These are phyloP conservation scores for Gila robusta DNA, from an alignment of 2,797 vertebrate species.

Conservation along the genomic window DNA sequence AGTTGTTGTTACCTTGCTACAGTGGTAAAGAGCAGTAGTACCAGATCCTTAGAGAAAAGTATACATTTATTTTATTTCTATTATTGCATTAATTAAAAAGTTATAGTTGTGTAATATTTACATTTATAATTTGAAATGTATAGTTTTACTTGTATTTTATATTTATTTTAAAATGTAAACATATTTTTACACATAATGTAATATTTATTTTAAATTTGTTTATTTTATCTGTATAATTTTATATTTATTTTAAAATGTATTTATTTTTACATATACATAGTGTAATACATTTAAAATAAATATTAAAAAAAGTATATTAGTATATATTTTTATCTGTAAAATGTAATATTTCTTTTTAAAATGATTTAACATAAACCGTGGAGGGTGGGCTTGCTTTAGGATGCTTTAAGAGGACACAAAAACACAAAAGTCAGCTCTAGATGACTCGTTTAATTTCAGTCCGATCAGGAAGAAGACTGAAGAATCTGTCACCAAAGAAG, in stretches of 20 bases:
- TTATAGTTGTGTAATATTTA: not conserved
- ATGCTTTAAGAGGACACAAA: not conserved
- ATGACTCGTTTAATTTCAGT: slow-evolving; percentile 11
- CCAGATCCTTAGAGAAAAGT: not conserved
- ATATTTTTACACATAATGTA: not conserved
- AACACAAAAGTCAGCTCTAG: not conserved
- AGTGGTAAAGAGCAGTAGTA: not conserved
- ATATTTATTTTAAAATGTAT: not conserved
- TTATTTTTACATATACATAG: not conserved
- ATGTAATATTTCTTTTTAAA: not conserved
- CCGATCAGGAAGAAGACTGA: no score
- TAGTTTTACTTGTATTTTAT: not conserved
- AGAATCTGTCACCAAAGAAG: not conserved
- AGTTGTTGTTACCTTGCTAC: no score
- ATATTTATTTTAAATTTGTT: not conserved
- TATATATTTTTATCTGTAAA: not conserved
- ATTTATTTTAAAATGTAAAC: not conserved
- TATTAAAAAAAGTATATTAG: not conserved
- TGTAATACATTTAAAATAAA: not conserved
- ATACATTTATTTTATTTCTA: not conserved
- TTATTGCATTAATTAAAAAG: not conserved
- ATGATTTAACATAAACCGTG: not conserved
- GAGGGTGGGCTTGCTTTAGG: not conserved
- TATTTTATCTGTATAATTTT: not conserved
- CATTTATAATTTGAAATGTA: not conserved